Evolutionary conservation across 2,888 invertebrate genomes (phyloP).

Genomic region (Eupithecia dodoneata): DNA sequence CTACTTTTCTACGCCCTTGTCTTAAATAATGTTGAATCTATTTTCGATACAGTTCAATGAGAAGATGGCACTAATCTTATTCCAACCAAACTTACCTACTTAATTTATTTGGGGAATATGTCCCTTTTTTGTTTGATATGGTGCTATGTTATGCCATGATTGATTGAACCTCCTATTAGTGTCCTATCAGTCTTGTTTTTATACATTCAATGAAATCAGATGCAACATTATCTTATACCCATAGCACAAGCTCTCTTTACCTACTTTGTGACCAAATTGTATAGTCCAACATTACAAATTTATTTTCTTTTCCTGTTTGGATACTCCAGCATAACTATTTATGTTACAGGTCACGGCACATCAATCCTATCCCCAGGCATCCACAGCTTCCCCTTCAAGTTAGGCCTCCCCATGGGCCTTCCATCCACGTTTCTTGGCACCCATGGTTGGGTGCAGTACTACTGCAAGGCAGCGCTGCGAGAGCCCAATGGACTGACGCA

Average conservation of each 20-base stretch:
- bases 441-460: conserved; percentile 98
- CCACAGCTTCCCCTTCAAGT: conserved; percentile 97
- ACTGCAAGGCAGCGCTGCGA: conserved; percentile 94
- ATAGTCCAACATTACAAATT: neutral
- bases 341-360: conserved; percentile 88
- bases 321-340: neutral
- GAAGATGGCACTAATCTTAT: neutral
- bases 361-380: conserved; percentile 95
- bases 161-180: neutral
- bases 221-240: neutral
- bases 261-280: neutral
- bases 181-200: neutral
- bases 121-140: neutral
- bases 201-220: neutral
- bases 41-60: neutral
- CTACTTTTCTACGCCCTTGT: neutral
- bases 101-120: neutral
- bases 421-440: conserved; percentile 97
- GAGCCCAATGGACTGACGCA: conserved; percentile 95
- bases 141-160: neutral
- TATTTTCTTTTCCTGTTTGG: neutral
- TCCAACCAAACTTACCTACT: neutral
- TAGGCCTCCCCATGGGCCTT: conserved; percentile 94
- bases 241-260: neutral
- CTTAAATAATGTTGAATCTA: neutral